phyloP scores from a whole-genome alignment of 2,797 vertebrate species.

The Rhodeus uyekii region DNA sequence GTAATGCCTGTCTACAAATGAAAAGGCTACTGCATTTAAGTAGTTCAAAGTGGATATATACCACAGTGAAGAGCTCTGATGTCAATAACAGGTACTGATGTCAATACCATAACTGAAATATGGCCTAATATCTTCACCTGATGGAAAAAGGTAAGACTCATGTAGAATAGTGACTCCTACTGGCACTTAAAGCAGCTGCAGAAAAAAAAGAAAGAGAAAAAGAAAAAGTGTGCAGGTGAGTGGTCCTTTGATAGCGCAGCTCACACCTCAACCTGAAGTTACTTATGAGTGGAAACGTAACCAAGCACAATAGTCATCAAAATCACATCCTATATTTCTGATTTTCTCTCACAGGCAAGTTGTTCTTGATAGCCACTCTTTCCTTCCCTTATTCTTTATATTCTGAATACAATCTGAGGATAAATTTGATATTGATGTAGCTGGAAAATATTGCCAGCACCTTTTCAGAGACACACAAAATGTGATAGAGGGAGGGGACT shows the following conservation, averaged over 20 bases:
- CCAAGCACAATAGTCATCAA: neutral
- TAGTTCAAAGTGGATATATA: neutral
- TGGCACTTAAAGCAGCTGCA: conserved; percentile 39
- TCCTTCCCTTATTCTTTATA: neutral
- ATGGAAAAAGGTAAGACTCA: conserved; percentile 1
- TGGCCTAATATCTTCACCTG: conserved; percentile 6
- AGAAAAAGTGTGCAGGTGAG: neutral
- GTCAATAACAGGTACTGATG: neutral
- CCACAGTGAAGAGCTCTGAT: neutral
- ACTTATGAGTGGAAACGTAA: neutral
- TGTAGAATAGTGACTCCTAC: conserved; percentile 53
- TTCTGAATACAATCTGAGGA: neutral
- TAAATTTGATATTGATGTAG: neutral
- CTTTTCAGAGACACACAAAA: neutral
- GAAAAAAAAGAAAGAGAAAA: neutral
- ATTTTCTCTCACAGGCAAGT: conserved; percentile 13
- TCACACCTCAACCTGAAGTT: neutral
- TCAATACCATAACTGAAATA: conserved; percentile 4
- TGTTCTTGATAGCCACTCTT: neutral
- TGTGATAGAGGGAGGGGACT: neutral
- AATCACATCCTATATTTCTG: conserved; percentile 6
- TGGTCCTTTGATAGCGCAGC: neutral
- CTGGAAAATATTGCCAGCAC: conserved; percentile 4
- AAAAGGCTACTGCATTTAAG: neutral
- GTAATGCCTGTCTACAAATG: neutral